Conservation (phyloP, 2,888 invertebrate genomes). For the Vanessa cardui region DNA sequence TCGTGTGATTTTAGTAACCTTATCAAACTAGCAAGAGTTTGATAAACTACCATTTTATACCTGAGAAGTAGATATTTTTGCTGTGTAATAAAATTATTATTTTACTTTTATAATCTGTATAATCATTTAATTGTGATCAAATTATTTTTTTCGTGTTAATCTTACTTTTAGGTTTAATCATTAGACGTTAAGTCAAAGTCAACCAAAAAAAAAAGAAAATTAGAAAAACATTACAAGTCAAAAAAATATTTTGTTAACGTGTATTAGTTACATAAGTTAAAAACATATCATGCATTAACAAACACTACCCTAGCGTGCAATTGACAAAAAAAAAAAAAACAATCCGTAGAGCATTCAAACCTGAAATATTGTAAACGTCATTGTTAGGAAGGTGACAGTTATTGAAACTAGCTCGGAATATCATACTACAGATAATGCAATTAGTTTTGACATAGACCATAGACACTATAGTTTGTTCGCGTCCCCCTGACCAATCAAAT, state of each 20-base stretch:
- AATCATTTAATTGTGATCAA: no score
- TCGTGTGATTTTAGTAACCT: neutral
- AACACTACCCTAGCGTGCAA: slow-evolving; percentile 9
- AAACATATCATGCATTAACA: slow-evolving; percentile 1
- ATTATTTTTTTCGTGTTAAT: no score
- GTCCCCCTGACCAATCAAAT: no score
- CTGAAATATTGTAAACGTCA: neutral
- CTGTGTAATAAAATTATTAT: no score
- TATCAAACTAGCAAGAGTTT: neutral
- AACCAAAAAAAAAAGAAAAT: no score
- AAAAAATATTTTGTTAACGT: neutral
- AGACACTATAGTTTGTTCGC: no score
- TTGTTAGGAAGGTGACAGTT: slow-evolving; percentile 2
- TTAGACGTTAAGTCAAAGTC: no score
- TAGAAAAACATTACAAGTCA: neutral
- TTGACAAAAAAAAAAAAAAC: neutral
- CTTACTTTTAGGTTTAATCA: no score
- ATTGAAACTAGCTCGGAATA: slow-evolving; percentile 4
- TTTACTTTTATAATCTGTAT: no score
- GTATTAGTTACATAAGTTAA: neutral
- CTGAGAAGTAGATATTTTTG: no score
- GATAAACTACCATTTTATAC: no score
- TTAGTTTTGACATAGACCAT: slow-evolving; percentile 9
- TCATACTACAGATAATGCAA: slow-evolving; percentile 9
- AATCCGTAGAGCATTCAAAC: neutral